A percentile compares a stretch with the other conserved stretches of the same genome.
Conservation (phyloP, 2,797 vertebrate genomes). For the Chromis chromis region DNA sequence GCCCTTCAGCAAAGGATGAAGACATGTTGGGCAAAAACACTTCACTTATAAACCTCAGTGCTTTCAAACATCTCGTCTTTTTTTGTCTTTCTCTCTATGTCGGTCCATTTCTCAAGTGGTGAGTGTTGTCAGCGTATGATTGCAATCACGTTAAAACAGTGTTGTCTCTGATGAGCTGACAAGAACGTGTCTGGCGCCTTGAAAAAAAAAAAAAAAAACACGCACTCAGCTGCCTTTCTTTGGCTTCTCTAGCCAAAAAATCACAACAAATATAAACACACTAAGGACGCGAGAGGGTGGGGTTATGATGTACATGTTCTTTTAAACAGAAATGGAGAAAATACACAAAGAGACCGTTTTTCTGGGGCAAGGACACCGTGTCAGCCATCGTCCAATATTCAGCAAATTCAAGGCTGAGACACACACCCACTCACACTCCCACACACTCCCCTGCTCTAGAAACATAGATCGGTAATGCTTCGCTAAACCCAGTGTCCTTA, state of each 20-base stretch:
- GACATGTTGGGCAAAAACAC: conserved; percentile 26
- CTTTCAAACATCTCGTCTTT: conserved; percentile 25
- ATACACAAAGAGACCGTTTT: conserved; percentile 41
- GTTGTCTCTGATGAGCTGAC: conserved; percentile 35
- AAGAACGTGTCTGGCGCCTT: conserved; percentile 15
- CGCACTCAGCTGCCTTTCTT: neutral
- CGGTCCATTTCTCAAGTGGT: conserved; percentile 30
- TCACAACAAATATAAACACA: neutral
- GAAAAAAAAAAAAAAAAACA: neutral
- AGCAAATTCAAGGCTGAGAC: conserved; percentile 56
- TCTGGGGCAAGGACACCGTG: conserved; percentile 63
- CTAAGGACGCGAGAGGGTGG: neutral
- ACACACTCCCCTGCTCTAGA: conserved; percentile 58
- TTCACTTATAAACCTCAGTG: conserved; percentile 22
- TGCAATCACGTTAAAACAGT: conserved; percentile 64
- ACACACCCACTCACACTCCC: conserved; percentile 30
- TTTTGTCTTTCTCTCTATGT: conserved; percentile 9
- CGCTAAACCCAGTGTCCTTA: conserved; percentile 56
- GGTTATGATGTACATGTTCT: neutral
- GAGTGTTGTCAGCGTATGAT: conserved; percentile 49
- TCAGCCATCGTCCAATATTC: conserved; percentile 52
- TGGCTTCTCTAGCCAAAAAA: neutral
- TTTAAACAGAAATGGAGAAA: neutral
- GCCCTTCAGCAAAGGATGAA: neutral
- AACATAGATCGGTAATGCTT: conserved; percentile 71